These are phyloP conservation scores for Archilochus colubris DNA, from an alignment of 2,113 vertebrate species.

Conservation along the genomic window DNA sequence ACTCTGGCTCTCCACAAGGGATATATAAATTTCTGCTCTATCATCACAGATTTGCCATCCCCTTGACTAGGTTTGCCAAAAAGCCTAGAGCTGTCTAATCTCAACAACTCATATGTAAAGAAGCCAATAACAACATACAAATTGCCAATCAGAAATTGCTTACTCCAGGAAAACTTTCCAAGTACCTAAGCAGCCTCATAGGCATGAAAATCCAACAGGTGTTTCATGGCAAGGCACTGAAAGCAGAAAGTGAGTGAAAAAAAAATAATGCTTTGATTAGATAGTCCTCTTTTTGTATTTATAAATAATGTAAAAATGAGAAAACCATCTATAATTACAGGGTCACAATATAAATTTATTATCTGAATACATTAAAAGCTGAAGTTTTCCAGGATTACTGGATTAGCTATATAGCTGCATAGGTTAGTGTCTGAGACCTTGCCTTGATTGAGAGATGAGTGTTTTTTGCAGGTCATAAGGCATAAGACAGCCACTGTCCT, in stretches of 20 bases:
- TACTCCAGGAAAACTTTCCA: background rate
- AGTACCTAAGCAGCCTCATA: accelerated
- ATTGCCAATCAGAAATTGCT: background rate
- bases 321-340: background rate
- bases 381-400: background rate
- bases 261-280: background rate
- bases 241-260: background rate
- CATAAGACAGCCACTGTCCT: background rate
- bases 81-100: background rate
- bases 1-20: background rate
- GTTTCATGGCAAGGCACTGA: background rate
- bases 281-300: background rate
- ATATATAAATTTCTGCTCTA: background rate
- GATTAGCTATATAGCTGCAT: background rate
- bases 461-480: background rate
- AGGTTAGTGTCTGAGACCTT: background rate
- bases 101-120: background rate
- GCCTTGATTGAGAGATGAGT: background rate
- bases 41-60: background rate
- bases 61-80: background rate
- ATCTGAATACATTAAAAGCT: background rate
- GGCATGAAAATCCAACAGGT: background rate
- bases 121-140: background rate
- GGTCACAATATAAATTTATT: background rate
- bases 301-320: background rate